These are phyloP conservation scores for Piscicola geometra DNA, from an alignment of 2,888 invertebrate genomes.

Conservation along the genomic window DNA sequence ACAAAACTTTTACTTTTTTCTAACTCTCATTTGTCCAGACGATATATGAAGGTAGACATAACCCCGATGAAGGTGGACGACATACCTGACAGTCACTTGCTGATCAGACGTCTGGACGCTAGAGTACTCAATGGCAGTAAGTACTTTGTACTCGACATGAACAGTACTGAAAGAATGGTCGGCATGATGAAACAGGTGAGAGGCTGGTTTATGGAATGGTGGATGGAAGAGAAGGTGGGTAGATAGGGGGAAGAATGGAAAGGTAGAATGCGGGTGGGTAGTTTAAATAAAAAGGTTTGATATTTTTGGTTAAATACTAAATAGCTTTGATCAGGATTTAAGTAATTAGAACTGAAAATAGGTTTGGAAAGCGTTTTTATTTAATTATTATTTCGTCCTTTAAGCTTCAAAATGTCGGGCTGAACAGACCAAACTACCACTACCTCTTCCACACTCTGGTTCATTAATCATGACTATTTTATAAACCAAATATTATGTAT, in stretches of 20 bases:
- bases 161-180: conserved; percentile 75
- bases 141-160: conserved; percentile 33
- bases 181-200: conserved; percentile 79
- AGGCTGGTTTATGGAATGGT: background rate
- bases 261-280: no score
- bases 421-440: conserved; percentile 53
- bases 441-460: conserved; percentile 52
- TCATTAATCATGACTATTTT: no score
- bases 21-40: background rate
- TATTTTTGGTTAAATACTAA: no score
- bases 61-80: conserved; percentile 13
- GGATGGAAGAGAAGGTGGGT: no score
- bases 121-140: conserved; percentile 27
- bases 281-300: no score
- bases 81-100: conserved; percentile 17
- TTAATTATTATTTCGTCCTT: no score
- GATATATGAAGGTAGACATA: conserved; percentile 20
- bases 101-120: conserved; percentile 29
- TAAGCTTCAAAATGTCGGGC: conserved; percentile 53
- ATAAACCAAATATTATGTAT: no score
- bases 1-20: no score
- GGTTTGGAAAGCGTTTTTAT: no score
- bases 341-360: no score
- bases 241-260: no score
- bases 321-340: no score